A percentile compares a stretch with the other conserved stretches of the same genome.
phyloP scores from a whole-genome alignment of 2,888 invertebrate species.

The Hypercompe scribonia region DNA sequence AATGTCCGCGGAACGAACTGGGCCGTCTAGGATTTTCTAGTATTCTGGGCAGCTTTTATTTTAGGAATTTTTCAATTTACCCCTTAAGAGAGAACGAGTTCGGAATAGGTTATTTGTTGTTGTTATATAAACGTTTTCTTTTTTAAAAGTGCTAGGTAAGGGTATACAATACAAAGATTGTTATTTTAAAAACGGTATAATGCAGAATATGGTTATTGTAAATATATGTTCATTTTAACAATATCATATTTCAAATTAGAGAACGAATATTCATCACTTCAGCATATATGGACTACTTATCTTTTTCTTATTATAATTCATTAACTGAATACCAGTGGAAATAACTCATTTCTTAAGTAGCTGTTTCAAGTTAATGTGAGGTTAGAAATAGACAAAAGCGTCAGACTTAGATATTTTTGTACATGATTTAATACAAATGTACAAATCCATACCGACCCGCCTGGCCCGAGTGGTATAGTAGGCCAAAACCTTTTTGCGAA shows the following conservation, averaged over 20 bases:
- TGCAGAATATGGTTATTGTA: not conserved
- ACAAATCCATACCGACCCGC: too few species aligned
- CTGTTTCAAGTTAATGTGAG: not conserved
- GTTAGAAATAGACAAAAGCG: not conserved
- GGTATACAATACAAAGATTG: not conserved
- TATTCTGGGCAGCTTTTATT: slow-evolving; percentile 56
- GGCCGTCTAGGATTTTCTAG: slow-evolving; percentile 61
- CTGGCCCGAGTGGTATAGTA: too few species aligned
- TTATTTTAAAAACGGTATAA: not conserved
- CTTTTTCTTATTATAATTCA: not conserved
- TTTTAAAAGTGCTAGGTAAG: slow-evolving; percentile 17
- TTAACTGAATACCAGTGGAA: not conserved
- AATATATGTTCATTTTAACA: not conserved
- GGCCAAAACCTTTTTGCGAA: too few species aligned
- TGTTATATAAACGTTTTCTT: slow-evolving; percentile 42
- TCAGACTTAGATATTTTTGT: too few species aligned
- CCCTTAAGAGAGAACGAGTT: slow-evolving; percentile 66
- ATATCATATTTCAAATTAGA: not conserved
- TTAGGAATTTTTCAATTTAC: slow-evolving; percentile 74
- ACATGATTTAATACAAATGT: too few species aligned
- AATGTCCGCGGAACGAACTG: slow-evolving; percentile 52
- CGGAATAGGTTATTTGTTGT: slow-evolving; percentile 61
- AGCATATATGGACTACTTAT: not conserved
- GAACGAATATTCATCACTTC: not conserved
- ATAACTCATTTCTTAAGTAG: not conserved